Evolutionary conservation across 2,113 vertebrate genomes (phyloP).

Genomic region (Oxyura jamaicensis): DNA sequence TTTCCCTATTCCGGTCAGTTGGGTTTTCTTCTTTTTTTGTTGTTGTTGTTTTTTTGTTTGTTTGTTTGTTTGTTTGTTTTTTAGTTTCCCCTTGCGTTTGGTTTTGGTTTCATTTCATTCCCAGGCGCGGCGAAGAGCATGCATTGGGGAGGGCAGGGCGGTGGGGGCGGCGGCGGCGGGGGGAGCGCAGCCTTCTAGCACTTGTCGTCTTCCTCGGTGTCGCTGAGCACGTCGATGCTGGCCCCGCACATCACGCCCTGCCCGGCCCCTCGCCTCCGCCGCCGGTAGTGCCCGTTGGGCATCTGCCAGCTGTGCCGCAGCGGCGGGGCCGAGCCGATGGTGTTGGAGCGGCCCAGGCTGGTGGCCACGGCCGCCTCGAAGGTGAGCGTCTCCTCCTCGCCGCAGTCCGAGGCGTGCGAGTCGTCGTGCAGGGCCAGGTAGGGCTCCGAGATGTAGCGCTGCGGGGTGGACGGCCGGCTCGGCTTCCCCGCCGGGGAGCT

Average conservation of each 20-base stretch:
- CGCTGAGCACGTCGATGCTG: conserved; percentile 88
- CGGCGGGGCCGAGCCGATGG: conserved; percentile 90
- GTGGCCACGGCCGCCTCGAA: conserved; percentile 94
- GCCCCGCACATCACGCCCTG: conserved; percentile 79
- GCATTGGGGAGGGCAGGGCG: conserved; percentile 69
- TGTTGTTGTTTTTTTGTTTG: neutral
- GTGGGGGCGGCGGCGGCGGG: neutral
- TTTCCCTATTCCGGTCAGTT: neutral
- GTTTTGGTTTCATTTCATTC: conserved; percentile 67
- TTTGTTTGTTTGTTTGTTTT: neutral
- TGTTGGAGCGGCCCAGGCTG: conserved; percentile 90
- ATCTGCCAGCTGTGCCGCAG: conserved; percentile 95
- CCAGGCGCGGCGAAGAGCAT: conserved; percentile 76
- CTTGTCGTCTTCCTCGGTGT: conserved; percentile 95
- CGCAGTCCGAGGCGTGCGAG: conserved; percentile 82
- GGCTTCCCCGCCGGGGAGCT: conserved; percentile 67
- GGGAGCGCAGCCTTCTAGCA: conserved; percentile 82
- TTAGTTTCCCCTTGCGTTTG: conserved; percentile 51
- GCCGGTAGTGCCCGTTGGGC: conserved; percentile 92
- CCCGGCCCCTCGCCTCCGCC: conserved; percentile 84
- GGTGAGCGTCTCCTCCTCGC: conserved; percentile 91
- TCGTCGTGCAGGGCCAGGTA: conserved; percentile 92
- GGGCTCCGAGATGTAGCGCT: conserved; percentile 96
- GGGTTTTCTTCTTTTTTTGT: neutral
- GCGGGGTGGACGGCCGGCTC: conserved; percentile 85